These are phyloP conservation scores for Aethes cnicana DNA, from an alignment of 2,888 invertebrate genomes.

Conservation along the genomic window DNA sequence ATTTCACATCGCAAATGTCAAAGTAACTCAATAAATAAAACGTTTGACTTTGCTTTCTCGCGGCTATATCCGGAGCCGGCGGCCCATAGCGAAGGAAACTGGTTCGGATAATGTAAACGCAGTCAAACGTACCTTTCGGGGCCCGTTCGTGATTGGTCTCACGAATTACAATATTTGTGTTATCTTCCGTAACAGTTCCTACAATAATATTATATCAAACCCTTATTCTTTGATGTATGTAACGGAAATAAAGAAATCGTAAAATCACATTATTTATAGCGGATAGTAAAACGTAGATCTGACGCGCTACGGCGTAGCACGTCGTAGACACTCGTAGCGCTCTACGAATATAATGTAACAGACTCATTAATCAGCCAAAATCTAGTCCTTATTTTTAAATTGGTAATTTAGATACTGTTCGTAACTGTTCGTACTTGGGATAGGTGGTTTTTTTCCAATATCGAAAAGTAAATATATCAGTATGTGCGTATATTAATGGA, in stretches of 20 bases:
- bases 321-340: conserved; percentile 11
- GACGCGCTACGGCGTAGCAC: conserved; percentile 1
- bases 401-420: too few relatives aligned
- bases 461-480: background rate
- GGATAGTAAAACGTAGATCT: conserved; percentile 1
- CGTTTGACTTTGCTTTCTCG: background rate
- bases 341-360: background rate
- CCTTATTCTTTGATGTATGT: background rate
- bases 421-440: too few relatives aligned
- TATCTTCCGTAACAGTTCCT: background rate
- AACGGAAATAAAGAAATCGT: conserved; percentile 7
- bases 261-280: conserved; percentile 6
- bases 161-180: conserved; percentile 4
- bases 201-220: conserved; percentile 6
- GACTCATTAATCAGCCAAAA: too few relatives aligned
- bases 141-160: conserved; percentile 1
- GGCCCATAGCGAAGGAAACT: background rate
- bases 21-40: conserved; percentile 1
- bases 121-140: background rate
- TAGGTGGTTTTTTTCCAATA: background rate
- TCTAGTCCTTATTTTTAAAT: too few relatives aligned
- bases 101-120: conserved; percentile 8
- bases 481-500: background rate
- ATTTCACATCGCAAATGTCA: too few relatives aligned
- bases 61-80: conserved; percentile 9